Evolutionary conservation across 2,113 vertebrate species (phyloP), one percentile per base, ranked within the genome.

Genomic region (Pleuronectes platessa): DNA sequence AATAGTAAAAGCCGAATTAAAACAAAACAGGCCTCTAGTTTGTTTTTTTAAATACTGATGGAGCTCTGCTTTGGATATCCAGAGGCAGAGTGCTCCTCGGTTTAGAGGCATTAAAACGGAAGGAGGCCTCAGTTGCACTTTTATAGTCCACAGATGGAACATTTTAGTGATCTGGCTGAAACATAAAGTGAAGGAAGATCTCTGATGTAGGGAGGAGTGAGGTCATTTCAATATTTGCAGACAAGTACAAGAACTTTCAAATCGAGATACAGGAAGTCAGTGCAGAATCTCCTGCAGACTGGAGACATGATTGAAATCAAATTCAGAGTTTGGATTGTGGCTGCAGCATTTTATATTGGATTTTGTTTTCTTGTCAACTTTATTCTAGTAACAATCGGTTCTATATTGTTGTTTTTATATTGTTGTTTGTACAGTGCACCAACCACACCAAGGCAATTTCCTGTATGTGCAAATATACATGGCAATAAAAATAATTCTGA

Each of bases 61-160:
- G 2, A 49, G 24, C 18, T 47, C 17, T 2, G 24, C 14, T 3
- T 13, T 23, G 11, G 21, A 42, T 45, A 21, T 42, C 35, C 37
- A 42, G 61, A 45, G 61, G 61, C 61, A 63, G 61, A 63, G 58
- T 18, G 62, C 42, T 65, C 37, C 23, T 47, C 23, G 20, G 40
- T 65, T 65, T 49, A 26, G 71, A 17, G 15, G 5, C 54, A 59
- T 74, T 66, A 74, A 59, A 61, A 51, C 12, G 27, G 55, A 47
- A 60, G 42, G 55, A 60, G 47, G 26, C 58, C 58, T 51, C 42
- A 37, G 13, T 1, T 4, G 62, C 31, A 17, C 20, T 63, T 63
- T 63, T 63, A 63, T 63, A 37, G 61, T 20, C 45, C 62, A 66
- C 47, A 66, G 27, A 18, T n/a, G 24, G 54, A 60, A 51, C 26